Percentiles rank a stretch among this genome's conserved stretches.
Conservation (phyloP, 2,797 vertebrate genomes). For the Toxotes lorentzi region DNA sequence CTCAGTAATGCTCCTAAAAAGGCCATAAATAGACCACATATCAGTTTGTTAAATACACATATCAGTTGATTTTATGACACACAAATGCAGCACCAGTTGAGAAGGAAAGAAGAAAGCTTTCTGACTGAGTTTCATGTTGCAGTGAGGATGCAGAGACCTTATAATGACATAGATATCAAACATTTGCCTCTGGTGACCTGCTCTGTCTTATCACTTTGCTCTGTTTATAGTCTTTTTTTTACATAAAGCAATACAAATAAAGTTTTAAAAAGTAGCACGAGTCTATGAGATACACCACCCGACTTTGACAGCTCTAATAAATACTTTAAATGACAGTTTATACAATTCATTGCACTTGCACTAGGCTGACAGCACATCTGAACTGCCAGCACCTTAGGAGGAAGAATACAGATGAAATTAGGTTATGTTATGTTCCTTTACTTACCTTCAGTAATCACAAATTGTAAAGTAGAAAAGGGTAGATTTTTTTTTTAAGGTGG, state of each 20-base stretch:
- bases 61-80: neutral
- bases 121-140: neutral
- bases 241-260: neutral
- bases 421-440: constrained; percentile 18
- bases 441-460: constrained; percentile 3
- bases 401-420: constrained; percentile 16
- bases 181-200: neutral
- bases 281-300: neutral
- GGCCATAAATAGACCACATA: neutral
- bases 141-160: neutral
- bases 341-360: neutral
- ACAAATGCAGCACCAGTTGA: neutral
- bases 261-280: neutral
- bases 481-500: constrained; percentile 14
- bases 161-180: neutral
- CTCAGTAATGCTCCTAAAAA: neutral
- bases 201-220: no score
- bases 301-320: neutral
- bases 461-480: neutral
- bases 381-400: constrained; percentile 11
- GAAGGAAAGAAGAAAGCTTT: neutral
- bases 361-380: constrained; percentile 6
- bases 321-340: constrained; percentile 12
- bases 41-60: neutral
- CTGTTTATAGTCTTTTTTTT: neutral